Evolutionary conservation across 2,888 invertebrate species (phyloP).

Genomic region (Argyresthia goedartella): DNA sequence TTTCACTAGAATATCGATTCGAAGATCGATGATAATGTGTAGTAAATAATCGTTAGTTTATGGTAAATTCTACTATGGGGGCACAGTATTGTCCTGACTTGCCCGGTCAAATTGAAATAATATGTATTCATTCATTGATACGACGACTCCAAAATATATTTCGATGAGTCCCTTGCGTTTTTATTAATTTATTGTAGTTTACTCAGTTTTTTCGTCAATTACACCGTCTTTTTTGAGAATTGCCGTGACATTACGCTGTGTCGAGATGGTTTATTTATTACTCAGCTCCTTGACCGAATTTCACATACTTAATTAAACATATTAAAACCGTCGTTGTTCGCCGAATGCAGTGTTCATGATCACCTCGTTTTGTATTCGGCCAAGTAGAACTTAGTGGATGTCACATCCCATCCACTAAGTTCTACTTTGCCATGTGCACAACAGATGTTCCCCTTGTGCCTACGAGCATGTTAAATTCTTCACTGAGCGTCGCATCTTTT

Average conservation of each 20-base stretch:
- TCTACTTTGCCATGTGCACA: conserved; percentile 54
- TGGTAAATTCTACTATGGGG: conserved; percentile 21
- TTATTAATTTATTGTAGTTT: too few relatives aligned
- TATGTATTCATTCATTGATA: neutral
- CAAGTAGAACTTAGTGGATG: too few relatives aligned
- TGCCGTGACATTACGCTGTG: too few relatives aligned
- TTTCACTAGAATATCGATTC: conserved; percentile 31
- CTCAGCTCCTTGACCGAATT: conserved; percentile 43
- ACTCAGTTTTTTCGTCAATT: too few relatives aligned
- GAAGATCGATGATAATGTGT: conserved; percentile 20
- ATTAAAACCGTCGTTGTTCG: conserved; percentile 33
- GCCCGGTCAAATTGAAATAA: conserved; percentile 6
- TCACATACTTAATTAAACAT: conserved; percentile 22
- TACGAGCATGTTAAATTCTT: conserved; percentile 25
- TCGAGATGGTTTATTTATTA: neutral
- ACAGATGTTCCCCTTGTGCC: conserved; percentile 51
- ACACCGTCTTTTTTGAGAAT: too few relatives aligned
- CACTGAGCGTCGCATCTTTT: conserved; percentile 13
- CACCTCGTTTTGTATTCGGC: conserved; percentile 37
- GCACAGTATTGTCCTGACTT: conserved; percentile 10
- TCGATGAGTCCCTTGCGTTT: too few relatives aligned
- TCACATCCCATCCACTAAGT: conserved; percentile 44
- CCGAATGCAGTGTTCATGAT: conserved; percentile 26
- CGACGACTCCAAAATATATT: neutral
- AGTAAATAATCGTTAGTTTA: conserved; percentile 34